Base-by-base conservation (phyloP, 2,113 vertebrate species). In the Anguilla japonica region DNA sequence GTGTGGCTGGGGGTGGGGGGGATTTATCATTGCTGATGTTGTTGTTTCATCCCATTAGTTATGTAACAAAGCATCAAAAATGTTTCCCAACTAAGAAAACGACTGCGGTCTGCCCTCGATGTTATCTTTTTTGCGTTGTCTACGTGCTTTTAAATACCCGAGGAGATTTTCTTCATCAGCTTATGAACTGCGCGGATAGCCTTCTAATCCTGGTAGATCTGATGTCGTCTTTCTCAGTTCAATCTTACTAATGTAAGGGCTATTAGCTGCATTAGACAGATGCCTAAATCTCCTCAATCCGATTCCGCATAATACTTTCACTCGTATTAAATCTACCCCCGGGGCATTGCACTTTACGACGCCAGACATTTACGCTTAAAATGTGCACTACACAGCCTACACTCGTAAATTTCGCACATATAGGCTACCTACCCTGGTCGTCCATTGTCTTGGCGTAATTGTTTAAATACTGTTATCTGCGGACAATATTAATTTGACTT, bases 201-300 rank as follows among this genome's bases (percentile, higher is more conserved):
- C 29, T 75, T 87, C 88, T 95, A 95, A 96, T 96, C 95, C 94
- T 83, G 87, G 85, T 92, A 86, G 88, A 87, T 86, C 91, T 84
- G 87, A 86, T 82, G 82, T 90, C 50, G 88, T 84, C 89, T 84
- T 87, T 88, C 90, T 84, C 89, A 87, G 85, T 90, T 85, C 93
- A 95, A 93, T 91, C 93, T 91, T 91, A 95, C 93, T 94, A 90
- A 95, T 94, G 95, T 95, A 92, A 88, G 87, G 87, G 91, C 90
- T 93, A 94, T 91, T 92, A 93, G 95, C 94, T 92, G 94, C 93
- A 92, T 94, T 93, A 89, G 91, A 91, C 94, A 94, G 94, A 95
- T 94, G 94, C 92, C 89, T 91, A 88, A 91, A 94, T 91, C 56
- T 84, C 83, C 93, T 93, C 91, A 91, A 91, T 90, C 89, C 86